Conservation (phyloP, 2,888 invertebrate genomes). For the Agrotis puta region DNA sequence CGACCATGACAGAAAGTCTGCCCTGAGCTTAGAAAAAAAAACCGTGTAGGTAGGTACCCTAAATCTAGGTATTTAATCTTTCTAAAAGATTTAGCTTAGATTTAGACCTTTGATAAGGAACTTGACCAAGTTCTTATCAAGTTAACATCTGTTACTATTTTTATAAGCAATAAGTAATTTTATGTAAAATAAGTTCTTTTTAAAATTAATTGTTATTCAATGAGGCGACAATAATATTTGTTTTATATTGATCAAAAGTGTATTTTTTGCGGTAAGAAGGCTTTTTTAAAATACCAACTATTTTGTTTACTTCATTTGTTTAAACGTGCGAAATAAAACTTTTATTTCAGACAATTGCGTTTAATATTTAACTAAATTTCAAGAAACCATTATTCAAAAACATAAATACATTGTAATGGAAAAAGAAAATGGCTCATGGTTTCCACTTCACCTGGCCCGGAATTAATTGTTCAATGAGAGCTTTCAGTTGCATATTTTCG, state of each 20-base stretch:
- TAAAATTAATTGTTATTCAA: constrained; percentile 1
- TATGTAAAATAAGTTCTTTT: neutral
- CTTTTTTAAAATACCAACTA: neutral
- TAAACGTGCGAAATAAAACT: constrained; percentile 24
- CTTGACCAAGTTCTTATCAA: neutral
- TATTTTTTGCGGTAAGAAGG: neutral
- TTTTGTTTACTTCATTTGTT: constrained; percentile 2
- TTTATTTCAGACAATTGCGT: constrained; percentile 6
- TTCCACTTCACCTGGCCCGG: constrained; percentile 66
- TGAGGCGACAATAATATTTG: neutral
- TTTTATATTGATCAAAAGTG: neutral
- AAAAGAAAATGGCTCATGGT: constrained; percentile 36
- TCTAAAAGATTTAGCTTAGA: constrained; percentile 40
- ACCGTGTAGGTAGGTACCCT: neutral
- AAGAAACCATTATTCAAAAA: constrained; percentile 4
- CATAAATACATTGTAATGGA: constrained; percentile 13
- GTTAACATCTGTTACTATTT: constrained; percentile 18
- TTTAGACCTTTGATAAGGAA: no score
- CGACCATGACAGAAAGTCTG: neutral
- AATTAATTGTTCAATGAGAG: constrained; percentile 74
- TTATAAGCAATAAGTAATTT: constrained; percentile 7
- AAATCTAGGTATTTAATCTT: constrained; percentile 27
- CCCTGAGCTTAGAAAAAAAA: constrained; percentile 31
- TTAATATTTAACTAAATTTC: constrained; percentile 40
- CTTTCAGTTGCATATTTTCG: constrained; percentile 83